phyloP scores from a whole-genome alignment of 2,797 vertebrate species.

The Anguilla marmorata region DNA sequence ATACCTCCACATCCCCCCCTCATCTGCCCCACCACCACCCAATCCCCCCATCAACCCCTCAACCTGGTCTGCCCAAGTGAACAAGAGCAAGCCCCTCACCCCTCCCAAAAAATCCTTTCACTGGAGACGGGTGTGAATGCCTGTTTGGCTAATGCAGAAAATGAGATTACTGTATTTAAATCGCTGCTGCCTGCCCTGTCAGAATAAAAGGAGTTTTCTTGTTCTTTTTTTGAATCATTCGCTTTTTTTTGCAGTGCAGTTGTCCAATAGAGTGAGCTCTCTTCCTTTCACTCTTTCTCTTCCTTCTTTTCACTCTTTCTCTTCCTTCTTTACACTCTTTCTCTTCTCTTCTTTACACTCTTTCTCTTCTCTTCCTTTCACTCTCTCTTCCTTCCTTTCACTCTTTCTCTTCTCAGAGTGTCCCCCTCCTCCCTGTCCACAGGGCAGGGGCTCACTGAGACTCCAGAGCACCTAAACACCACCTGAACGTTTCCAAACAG shows the following conservation, averaged over 20 bases:
- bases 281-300: constrained; percentile 56
- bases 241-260: constrained; percentile 77
- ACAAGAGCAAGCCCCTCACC: background rate
- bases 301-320: background rate
- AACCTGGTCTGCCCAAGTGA: background rate
- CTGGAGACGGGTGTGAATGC: constrained; percentile 68
- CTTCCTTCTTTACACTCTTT: too few species aligned
- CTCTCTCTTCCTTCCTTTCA: constrained; percentile 52
- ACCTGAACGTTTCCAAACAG: too few species aligned
- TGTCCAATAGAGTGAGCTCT: constrained; percentile 71
- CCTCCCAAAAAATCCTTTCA: constrained; percentile 58
- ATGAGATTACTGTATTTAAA: constrained; percentile 99
- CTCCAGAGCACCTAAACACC: too few species aligned
- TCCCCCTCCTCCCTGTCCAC: too few species aligned
- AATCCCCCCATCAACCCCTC: background rate
- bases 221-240: constrained; percentile 76
- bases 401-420: too few species aligned
- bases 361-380: background rate
- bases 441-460: too few species aligned
- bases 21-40: constrained; percentile 20
- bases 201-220: constrained; percentile 73
- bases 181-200: constrained; percentile 75
- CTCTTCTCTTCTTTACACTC: constrained; percentile 52
- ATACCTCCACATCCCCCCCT: constrained; percentile 55
- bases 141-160: constrained; percentile 89